Base-by-base conservation (phyloP, 2,888 invertebrate species). In the Sinohyriopsis cumingii region DNA sequence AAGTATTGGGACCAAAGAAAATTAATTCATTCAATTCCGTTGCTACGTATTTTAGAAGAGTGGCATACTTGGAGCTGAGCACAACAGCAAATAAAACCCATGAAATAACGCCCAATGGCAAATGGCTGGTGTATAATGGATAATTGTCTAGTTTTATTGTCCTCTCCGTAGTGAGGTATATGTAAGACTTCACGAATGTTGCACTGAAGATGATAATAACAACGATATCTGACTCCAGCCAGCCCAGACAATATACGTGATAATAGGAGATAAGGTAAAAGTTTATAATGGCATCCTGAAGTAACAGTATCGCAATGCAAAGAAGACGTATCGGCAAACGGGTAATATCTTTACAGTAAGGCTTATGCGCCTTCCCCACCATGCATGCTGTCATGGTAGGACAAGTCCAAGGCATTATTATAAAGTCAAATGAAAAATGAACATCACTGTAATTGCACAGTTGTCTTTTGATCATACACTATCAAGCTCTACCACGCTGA, bases 21-120 rank as follows among this genome's bases (percentile, higher is more conserved):
- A 89, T 88, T 28, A 87, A 84, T 25, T 87, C 83, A 66, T 87
- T 79, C 12, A 88, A 76, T 54, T 73, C 70, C 55, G 73, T 76
- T 1, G 84, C 84, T 79, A 89, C 87, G 12, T 84, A 87, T 64
- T 90, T 90, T 84, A 92, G 92, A 66, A 92, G 90, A 33, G 92
- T 86, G 33, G 89, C 88, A 53, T 92, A 85, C 83, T 92, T 92
- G 6, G 90, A 88, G 55, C 91, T 89, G 54, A 93, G 85, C 4
- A 92, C 80, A 7, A 88, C 70, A 6, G 91, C 87, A 82, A 92
- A 93, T 59, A 91, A 84, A 33, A 91, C 78, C 93, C 93, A 93
- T 0, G 91, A 89, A 20, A 91, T 82, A 81, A 91, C 92, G 25
- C 91, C 90, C 68, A 86, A 75, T 64, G 81, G 88, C 76, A 84